phyloP scores from a whole-genome alignment of 2,888 invertebrate genomes.

The Euplexia lucipara region DNA sequence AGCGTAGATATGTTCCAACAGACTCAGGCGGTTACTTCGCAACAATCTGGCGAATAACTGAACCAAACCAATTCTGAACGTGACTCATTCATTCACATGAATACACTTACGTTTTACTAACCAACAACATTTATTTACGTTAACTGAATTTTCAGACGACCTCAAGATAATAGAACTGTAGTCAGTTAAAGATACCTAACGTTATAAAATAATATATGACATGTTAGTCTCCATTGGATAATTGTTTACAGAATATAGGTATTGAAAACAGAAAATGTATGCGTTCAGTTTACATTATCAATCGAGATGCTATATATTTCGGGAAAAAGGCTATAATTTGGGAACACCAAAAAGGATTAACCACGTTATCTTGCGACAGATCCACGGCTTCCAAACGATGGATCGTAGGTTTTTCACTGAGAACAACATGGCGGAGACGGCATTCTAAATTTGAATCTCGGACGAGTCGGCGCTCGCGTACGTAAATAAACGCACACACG shows the following conservation, averaged over 20 bases:
- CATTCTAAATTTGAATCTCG: slow-evolving; percentile 91
- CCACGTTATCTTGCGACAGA: slow-evolving; percentile 75
- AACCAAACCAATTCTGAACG: slow-evolving; percentile 83
- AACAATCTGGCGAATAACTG: slow-evolving; percentile 80
- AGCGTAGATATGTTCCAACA: slow-evolving; percentile 13
- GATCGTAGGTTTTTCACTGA: slow-evolving; percentile 89
- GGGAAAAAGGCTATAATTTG: not conserved
- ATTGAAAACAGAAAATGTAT: not conserved
- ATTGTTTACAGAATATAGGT: not conserved
- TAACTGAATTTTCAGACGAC: slow-evolving; percentile 68
- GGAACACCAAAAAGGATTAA: slow-evolving; percentile 33
- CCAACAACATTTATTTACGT: slow-evolving; percentile 79
- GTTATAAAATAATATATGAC: not conserved
- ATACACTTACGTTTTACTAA: slow-evolving; percentile 80
- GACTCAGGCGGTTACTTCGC: slow-evolving; percentile 51
- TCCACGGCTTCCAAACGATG: slow-evolving; percentile 81
- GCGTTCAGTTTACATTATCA: not conserved
- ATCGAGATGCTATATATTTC: slow-evolving; percentile 2
- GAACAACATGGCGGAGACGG: slow-evolving; percentile 91
- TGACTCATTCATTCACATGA: slow-evolving; percentile 89
- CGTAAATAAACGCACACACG: slow-evolving; percentile 91
- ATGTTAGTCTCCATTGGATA: slow-evolving; percentile 4
- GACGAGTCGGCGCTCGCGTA: slow-evolving; percentile 91
- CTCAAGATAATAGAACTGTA: slow-evolving; percentile 46
- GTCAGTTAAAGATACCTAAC: slow-evolving; percentile 22